Conservation (phyloP, 2,797 vertebrate species). For the Scyliorhinus canicula region DNA sequence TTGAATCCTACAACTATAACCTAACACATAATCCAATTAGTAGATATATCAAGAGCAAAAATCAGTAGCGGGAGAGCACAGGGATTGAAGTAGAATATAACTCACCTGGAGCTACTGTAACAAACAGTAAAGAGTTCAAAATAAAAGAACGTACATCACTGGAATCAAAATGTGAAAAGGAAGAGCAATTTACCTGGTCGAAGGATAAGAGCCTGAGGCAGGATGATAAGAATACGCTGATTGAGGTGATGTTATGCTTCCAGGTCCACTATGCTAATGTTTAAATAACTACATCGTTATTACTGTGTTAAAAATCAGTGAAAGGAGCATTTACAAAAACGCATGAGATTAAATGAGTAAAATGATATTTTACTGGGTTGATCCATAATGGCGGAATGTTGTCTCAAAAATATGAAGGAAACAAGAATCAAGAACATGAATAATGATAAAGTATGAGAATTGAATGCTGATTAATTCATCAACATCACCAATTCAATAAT, state of each 20-base stretch:
- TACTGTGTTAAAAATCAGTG: neutral
- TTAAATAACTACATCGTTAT: constrained; percentile 15
- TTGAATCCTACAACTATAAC: neutral
- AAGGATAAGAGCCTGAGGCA: neutral
- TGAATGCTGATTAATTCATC: constrained; percentile 4
- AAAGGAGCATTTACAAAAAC: neutral
- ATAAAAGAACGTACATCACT: neutral
- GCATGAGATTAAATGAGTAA: neutral
- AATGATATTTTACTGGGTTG: neutral
- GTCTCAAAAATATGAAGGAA: neutral
- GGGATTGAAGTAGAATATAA: neutral
- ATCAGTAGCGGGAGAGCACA: neutral
- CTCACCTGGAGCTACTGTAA: too few relatives aligned
- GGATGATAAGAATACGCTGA: neutral
- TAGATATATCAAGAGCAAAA: neutral
- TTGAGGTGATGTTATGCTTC: neutral
- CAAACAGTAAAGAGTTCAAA: neutral
- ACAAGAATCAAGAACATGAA: neutral
- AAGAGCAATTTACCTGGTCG: neutral
- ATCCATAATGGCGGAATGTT: neutral
- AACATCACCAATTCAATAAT: neutral
- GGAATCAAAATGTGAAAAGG: neutral
- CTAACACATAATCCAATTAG: neutral
- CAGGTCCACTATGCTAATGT: neutral
- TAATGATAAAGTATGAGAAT: neutral